Conservation (phyloP, 2,113 vertebrate genomes). For the Cheirogaleus medius region DNA sequence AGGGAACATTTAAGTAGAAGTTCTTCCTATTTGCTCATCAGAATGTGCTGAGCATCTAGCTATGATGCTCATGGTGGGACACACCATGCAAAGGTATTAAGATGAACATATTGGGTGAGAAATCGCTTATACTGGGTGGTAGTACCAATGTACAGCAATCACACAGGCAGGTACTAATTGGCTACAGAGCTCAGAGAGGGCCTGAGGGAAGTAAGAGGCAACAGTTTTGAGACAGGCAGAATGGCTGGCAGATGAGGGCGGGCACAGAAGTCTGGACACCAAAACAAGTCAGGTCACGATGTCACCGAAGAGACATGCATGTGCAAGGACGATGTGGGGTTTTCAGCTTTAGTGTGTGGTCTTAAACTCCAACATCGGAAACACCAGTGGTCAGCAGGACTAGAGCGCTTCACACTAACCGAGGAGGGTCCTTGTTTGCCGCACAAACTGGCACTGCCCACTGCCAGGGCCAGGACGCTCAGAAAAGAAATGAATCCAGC, state of each 20-base stretch:
- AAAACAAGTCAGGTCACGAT: background rate
- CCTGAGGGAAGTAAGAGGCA: background rate
- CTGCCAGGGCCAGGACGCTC: background rate
- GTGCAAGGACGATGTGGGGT: fast-evolving
- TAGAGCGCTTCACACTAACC: background rate
- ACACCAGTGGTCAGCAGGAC: background rate
- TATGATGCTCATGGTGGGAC: background rate
- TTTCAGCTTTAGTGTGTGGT: background rate
- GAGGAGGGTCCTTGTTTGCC: background rate
- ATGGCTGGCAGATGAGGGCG: background rate
- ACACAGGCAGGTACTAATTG: background rate
- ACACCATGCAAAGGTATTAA: fast-evolving
- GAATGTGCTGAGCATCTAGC: background rate
- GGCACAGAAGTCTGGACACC: background rate
- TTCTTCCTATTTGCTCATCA: background rate
- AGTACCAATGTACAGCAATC: background rate
- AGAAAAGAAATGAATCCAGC: background rate
- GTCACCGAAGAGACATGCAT: background rate
- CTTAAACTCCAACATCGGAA: background rate
- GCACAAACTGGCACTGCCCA: background rate
- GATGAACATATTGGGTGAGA: background rate
- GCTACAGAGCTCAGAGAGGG: background rate
- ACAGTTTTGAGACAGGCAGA: background rate
- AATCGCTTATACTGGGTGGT: background rate
- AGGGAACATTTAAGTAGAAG: background rate